phyloP scores from a whole-genome alignment of 1,140 invertebrate species.

The Pachyrhynchus sulphureomaculatus region DNA sequence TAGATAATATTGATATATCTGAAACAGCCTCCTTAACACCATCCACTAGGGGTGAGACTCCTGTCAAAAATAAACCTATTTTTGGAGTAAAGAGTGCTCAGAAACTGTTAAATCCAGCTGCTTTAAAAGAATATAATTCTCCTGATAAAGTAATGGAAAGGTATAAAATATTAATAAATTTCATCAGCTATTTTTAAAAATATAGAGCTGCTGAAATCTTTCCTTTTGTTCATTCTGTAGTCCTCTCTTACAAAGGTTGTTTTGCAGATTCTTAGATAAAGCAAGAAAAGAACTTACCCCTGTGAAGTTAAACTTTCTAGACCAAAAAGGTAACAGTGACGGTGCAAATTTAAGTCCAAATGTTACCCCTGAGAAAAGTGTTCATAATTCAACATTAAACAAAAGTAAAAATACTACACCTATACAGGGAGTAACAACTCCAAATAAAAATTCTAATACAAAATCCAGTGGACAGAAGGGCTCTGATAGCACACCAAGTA shows the following conservation, averaged over 20 bases:
- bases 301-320: too few species aligned
- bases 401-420: too few species aligned
- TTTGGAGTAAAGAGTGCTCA: constrained; percentile 10
- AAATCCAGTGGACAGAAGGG: background rate
- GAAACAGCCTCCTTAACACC: background rate
- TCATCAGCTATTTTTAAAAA: background rate
- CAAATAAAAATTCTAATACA: too few species aligned
- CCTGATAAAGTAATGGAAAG: constrained; percentile 13
- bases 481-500: constrained; percentile 1
- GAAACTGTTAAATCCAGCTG: background rate
- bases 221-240: too few species aligned
- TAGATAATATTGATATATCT: background rate
- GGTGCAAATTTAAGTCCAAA: too few species aligned
- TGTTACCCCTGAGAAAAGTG: too few species aligned
- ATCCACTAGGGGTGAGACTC: background rate
- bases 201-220: too few species aligned
- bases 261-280: background rate
- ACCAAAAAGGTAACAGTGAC: too few species aligned
- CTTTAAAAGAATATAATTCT: constrained; percentile 17
- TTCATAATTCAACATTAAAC: too few species aligned
- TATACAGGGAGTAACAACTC: too few species aligned
- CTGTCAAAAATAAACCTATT: background rate
- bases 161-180: background rate
- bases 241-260: too few species aligned
- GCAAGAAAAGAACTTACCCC: too few species aligned